Evolutionary conservation across 37 sponge, comb jelly and placozoan genomes (phyloP), one percentile per base, ranked within the genome.

Genomic region (Geodia barretti): DNA sequence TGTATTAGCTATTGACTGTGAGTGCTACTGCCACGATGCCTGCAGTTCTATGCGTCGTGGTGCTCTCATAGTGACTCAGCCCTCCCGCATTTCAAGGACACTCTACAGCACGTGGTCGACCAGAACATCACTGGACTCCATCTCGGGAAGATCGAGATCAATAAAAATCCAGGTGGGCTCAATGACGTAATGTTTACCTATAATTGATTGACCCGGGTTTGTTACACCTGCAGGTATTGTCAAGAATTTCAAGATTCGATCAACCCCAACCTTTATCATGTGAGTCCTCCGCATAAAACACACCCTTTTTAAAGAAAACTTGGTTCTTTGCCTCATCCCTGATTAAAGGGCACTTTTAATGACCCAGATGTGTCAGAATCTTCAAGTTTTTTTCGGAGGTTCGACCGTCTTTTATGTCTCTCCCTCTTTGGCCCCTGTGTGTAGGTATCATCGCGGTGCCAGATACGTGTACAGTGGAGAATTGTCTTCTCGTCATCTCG

Each of bases 41-140:
- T 24, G 14, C 74, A 91, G 92, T 83, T 87, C 58, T 86, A 91
- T 41, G 84, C 87, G 19, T 59, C 84, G 0, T 91, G 92, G 92
- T 91, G 92, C 59, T 17, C 62, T 41, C 37, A 86, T 81, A 91
- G 92, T 47, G 54, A 73, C 29, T 47, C 34, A 0, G 80, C 83
- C 17, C 7, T 66, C 58, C 76, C 88, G 0, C 64, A 80, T n/a
- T 79, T 91, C 30, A 19, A 43, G 41, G 83, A 73, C 11, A 14
- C 76, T 4, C 35, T 88, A 14, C 83, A 82, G 32, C 24, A 72
- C 31, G 41, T 88, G 37, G 76, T 71, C 21, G 77, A 82, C 28
- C 21, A 62, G 47, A 88, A 82, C 35, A 72, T 82, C 38, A 75
- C 79, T 21, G 78, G 66, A 1, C 3, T 88, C 20, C 68, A 41